Conservation (phyloP, 2,113 vertebrate genomes). For the Antennarius striatus region DNA sequence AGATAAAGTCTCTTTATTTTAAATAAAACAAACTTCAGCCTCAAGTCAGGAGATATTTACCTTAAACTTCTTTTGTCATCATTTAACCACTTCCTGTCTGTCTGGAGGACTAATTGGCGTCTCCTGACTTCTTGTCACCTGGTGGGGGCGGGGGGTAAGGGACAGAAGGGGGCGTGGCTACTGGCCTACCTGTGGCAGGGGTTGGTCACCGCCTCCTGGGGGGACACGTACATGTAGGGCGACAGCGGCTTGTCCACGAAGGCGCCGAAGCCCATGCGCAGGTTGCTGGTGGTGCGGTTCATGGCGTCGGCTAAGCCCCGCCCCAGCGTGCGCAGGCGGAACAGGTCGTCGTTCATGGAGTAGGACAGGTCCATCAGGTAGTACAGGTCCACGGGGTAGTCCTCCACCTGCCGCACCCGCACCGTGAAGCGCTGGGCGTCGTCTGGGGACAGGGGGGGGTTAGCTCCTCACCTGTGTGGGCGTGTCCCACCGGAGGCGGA, state of each 20-base stretch:
- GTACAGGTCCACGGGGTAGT: conserved; percentile 97
- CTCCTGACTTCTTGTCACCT: no score
- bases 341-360: conserved; percentile 95
- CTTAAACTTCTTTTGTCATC: no score
- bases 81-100: no score
- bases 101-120: no score
- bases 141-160: background rate
- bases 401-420: conserved; percentile 94
- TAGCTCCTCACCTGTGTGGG: no score
- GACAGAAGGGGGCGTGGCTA: background rate
- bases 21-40: no score
- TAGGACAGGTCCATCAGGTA: conserved; percentile 98
- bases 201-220: conserved; percentile 86
- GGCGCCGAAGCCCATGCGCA: conserved; percentile 94
- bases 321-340: conserved; percentile 87
- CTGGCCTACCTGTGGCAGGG: conserved; percentile 87
- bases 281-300: conserved; percentile 93
- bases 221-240: conserved; percentile 95
- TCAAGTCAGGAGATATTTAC: no score
- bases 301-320: conserved; percentile 87
- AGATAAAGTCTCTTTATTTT: no score
- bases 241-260: conserved; percentile 98
- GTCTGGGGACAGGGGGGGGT: conserved; percentile 73
- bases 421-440: conserved; percentile 89
- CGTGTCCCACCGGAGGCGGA: background rate